These are phyloP conservation scores for Lordiphosa stackelbergi DNA, from an alignment of 1,140 invertebrate genomes.

Conservation along the genomic window DNA sequence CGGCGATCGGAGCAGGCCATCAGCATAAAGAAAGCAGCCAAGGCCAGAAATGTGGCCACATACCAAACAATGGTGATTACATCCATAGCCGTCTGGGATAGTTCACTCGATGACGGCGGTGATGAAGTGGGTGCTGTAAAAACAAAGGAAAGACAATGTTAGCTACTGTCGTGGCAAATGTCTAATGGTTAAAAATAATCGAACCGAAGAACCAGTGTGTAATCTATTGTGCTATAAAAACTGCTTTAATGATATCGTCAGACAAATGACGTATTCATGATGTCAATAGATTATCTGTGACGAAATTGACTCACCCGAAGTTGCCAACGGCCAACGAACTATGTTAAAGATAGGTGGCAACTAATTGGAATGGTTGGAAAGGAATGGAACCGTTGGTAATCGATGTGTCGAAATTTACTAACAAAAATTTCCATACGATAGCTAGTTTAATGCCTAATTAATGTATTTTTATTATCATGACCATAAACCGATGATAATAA, in stretches of 20 bases:
- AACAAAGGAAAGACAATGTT: conserved; percentile 1
- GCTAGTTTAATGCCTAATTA: no score
- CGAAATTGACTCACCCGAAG: no score
- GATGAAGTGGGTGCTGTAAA: conserved; percentile 25
- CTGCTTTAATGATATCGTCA: conserved; percentile 1
- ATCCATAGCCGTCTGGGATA: conserved; percentile 76
- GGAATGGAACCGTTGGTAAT: no score
- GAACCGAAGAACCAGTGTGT: not conserved
- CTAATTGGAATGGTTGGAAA: no score
- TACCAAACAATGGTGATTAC: conserved; percentile 76
- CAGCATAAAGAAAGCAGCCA: conserved; percentile 73
- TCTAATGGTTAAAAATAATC: conserved; percentile 4
- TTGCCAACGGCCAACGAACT: no score
- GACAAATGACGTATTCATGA: no score
- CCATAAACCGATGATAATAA: no score
- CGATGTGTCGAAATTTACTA: no score
- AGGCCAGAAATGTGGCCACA: conserved; percentile 71
- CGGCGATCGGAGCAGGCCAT: conserved; percentile 75
- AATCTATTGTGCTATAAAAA: conserved; percentile 1
- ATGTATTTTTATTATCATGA: no score
- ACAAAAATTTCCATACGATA: no score
- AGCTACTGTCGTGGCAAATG: conserved; percentile 1
- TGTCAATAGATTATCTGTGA: no score
- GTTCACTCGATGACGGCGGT: conserved; percentile 39
- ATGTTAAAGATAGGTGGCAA: no score